Evolutionary conservation across 1,140 invertebrate species (phyloP).

Genomic region (Panulirus ornatus): DNA sequence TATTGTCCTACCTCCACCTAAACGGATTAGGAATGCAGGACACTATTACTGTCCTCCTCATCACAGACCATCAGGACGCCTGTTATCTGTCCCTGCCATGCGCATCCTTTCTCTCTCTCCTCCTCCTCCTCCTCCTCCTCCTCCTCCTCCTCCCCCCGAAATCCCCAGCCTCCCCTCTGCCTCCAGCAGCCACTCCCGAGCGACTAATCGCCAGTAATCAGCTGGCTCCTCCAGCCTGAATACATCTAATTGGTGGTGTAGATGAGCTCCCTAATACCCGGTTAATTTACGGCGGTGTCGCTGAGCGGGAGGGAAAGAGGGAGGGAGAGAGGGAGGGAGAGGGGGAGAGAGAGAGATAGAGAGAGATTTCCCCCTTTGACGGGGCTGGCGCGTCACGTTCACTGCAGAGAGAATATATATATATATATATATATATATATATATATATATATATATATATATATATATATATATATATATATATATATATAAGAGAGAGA

Average conservation of each 20-base stretch:
- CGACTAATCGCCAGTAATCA: conserved; percentile 54
- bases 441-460: no score
- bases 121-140: not conserved
- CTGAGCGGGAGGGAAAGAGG: not conserved
- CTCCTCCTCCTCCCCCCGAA: not conserved
- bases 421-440: no score
- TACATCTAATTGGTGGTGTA: conserved; percentile 54
- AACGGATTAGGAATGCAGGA: no score
- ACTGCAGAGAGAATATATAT: not conserved
- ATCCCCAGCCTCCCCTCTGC: not conserved
- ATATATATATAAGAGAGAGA: not conserved
- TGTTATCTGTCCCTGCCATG: not conserved
- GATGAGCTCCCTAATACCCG: conserved; percentile 49
- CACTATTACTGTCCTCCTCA: no score
- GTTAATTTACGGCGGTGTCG: conserved; percentile 18
- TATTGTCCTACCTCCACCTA: no score
- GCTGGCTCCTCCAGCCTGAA: conserved; percentile 23
- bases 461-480: no score
- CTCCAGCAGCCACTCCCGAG: not conserved
- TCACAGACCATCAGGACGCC: no score
- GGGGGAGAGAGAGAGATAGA: not conserved
- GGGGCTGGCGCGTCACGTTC: no score
- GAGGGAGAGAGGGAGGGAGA: not conserved
- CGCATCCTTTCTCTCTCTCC: not conserved
- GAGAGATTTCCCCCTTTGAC: no score